These are phyloP conservation scores for Onthophagus taurus DNA, from an alignment of 1,140 invertebrate genomes.

Conservation along the genomic window DNA sequence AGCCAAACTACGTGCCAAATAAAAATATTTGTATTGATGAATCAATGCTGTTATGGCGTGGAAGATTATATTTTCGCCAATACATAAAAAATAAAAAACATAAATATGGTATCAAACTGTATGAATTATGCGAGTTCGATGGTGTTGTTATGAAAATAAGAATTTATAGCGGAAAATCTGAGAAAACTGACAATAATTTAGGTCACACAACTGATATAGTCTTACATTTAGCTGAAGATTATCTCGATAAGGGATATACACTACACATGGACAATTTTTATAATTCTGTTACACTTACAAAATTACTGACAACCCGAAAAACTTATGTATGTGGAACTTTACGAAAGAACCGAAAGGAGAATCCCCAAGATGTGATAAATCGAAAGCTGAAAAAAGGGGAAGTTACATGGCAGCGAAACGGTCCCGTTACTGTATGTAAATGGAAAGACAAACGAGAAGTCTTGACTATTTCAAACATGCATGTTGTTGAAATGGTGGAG, in stretches of 20 bases:
- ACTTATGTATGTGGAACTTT: constrained; percentile 25
- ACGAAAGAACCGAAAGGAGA: constrained; percentile 25
- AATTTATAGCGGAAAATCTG: too few species aligned
- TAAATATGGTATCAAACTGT: too few species aligned
- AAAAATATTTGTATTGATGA: constrained; percentile 4
- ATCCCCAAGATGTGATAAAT: constrained; percentile 18
- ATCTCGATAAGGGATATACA: too few species aligned
- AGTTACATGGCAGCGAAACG: constrained; percentile 20
- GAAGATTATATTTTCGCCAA: constrained; percentile 3
- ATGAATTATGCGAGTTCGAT: too few species aligned
- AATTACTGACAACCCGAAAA: constrained; percentile 10
- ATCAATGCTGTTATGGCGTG: constrained; percentile 10
- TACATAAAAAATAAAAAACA: constrained; percentile 9
- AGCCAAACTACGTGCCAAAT: constrained; percentile 1
- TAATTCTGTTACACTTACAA: too few species aligned
- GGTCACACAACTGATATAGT: too few species aligned
- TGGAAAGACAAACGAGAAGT: constrained; percentile 32
- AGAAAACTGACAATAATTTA: too few species aligned
- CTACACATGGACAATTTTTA: too few species aligned
- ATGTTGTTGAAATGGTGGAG: constrained; percentile 18
- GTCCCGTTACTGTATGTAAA: constrained; percentile 27
- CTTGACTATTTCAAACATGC: constrained; percentile 23
- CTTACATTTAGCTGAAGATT: too few species aligned
- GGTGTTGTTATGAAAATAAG: too few species aligned
- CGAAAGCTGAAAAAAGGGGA: constrained; percentile 27